Percentiles rank a stretch among this genome's conserved stretches.
These are phyloP conservation scores for Mythimna pallens DNA, from an alignment of 2,888 invertebrate genomes.

Conservation along the genomic window DNA sequence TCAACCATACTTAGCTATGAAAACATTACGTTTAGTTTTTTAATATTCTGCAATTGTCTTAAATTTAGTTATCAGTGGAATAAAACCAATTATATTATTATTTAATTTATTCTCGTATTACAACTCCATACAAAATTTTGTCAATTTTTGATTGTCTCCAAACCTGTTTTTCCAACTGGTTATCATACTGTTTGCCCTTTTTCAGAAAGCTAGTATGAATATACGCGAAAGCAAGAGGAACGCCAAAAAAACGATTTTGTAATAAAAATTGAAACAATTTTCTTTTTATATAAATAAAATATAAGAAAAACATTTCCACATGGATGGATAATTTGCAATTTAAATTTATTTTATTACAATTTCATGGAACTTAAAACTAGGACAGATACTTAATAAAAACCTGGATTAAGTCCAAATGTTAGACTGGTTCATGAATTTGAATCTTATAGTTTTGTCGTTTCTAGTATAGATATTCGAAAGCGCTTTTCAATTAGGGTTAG, in stretches of 20 bases:
- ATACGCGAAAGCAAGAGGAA: no score
- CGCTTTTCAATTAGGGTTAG: neutral
- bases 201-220: no score
- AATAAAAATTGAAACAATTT: no score
- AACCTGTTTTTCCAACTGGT: neutral
- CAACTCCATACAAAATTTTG: slow-evolving; percentile 64
- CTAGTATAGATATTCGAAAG: neutral
- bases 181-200: no score
- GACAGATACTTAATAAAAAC: slow-evolving; percentile 11
- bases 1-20: no score
- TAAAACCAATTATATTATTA: no score
- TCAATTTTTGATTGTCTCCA: slow-evolving; percentile 7
- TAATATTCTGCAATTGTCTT: no score
- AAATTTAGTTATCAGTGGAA: no score
- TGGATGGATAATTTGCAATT: neutral
- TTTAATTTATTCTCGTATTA: slow-evolving; percentile 52
- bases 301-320: neutral
- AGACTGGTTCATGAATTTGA: neutral
- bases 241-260: no score
- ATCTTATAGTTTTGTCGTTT: neutral
- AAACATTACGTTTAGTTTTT: no score
- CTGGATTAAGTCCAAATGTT: slow-evolving; percentile 20
- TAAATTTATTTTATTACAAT: neutral
- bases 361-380: slow-evolving; percentile 28
- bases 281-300: neutral